Conservation (phyloP, 1,140 invertebrate species). For the Rhagoletis pomonella region DNA sequence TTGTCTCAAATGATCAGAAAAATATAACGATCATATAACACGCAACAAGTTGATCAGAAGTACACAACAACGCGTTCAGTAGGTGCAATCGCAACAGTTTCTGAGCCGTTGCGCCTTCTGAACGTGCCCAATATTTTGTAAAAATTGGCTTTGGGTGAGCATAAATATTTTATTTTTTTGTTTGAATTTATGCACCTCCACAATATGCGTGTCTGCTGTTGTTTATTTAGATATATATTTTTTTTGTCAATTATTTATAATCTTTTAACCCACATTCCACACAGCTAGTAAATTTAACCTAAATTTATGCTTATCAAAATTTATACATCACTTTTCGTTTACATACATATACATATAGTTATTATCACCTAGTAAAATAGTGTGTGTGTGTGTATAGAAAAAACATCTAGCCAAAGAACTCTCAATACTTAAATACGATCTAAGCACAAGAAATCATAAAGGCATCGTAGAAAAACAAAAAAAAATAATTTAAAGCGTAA, state of each 20-base stretch:
- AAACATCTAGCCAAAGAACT: background rate
- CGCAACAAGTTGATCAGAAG: too few species aligned
- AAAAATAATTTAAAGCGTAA: background rate
- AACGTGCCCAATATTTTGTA: background rate
- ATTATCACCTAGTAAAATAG: slow-evolving; percentile 30
- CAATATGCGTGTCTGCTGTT: background rate
- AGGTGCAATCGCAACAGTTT: too few species aligned
- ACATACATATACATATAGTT: background rate
- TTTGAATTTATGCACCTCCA: background rate
- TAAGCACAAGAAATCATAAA: background rate
- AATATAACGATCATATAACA: too few species aligned
- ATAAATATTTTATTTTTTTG: background rate
- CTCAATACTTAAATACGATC: background rate
- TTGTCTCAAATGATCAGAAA: too few species aligned
- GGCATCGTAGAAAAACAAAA: background rate
- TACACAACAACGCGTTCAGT: too few species aligned
- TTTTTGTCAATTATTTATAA: background rate
- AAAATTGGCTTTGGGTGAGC: background rate
- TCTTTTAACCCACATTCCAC: background rate
- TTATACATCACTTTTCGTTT: slow-evolving; percentile 37
- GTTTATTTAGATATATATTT: background rate
- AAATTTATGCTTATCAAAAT: background rate
- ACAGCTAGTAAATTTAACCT: background rate
- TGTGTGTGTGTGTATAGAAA: background rate
- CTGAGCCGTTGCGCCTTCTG: too few species aligned